phyloP scores from a whole-genome alignment of 1,140 invertebrate genomes.

The Temnothorax nylanderi region DNA sequence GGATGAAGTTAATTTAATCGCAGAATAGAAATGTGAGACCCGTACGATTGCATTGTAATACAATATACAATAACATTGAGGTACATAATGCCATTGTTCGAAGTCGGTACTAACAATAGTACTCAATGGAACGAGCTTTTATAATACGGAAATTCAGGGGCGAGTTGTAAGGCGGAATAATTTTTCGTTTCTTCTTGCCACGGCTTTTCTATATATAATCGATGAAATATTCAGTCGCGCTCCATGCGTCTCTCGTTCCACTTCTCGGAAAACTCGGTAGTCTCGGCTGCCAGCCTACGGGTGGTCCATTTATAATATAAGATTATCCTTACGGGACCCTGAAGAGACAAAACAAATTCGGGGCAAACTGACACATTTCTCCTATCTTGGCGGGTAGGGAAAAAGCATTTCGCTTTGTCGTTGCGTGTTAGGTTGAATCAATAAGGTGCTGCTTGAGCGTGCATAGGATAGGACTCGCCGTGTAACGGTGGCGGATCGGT shows the following conservation, averaged over 20 bases:
- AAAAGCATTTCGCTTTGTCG: background rate
- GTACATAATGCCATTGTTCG: background rate
- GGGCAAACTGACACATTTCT: background rate
- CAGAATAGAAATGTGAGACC: background rate
- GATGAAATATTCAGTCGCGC: constrained; percentile 61
- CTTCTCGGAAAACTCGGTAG: background rate
- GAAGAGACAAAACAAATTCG: background rate
- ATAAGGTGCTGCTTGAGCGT: constrained; percentile 8
- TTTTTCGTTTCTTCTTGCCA: background rate
- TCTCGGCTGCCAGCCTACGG: background rate
- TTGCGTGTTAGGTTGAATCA: constrained; percentile 37
- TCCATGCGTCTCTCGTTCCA: background rate
- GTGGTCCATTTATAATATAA: constrained; percentile 12
- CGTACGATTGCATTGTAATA: background rate
- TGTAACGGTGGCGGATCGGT: background rate
- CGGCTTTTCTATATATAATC: constrained; percentile 22
- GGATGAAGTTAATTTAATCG: constrained; percentile 4
- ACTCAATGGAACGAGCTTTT: background rate
- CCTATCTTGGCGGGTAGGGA: background rate
- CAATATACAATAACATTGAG: background rate
- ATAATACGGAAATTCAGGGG: background rate
- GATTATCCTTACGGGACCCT: background rate
- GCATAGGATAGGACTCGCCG: constrained; percentile 28
- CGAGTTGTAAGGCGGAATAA: constrained; percentile 6
- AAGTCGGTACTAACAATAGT: background rate